These are phyloP conservation scores for Melanotus villosus DNA, from an alignment of 2,888 invertebrate species.

Conservation along the genomic window DNA sequence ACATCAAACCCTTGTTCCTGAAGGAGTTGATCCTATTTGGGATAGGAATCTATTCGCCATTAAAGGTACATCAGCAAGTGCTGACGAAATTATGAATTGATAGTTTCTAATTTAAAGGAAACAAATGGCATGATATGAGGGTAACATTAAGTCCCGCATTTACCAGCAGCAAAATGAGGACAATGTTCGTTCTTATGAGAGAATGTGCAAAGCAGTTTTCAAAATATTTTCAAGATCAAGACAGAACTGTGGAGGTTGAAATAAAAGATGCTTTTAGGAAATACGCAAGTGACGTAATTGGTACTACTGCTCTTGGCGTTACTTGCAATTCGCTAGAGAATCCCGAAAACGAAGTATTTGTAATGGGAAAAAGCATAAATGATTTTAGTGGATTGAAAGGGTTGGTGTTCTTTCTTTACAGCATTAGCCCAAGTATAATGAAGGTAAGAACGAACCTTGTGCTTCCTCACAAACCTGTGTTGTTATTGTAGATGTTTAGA, in stretches of 20 bases:
- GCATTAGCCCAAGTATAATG: conserved; percentile 3
- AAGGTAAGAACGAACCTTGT: conserved; percentile 3
- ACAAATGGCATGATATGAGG: conserved; percentile 44
- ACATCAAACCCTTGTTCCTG: conserved; percentile 48
- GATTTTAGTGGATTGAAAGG: conserved; percentile 61
- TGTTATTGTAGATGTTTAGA: background rate
- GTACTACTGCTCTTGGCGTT: conserved; percentile 70
- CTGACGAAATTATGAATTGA: no score
- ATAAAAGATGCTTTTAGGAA: conserved; percentile 68
- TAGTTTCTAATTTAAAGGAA: no score
- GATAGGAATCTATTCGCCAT: conserved; percentile 61
- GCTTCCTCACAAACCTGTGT: no score
- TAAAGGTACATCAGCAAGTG: no score
- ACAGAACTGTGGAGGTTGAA: conserved; percentile 60
- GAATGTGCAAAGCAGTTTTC: conserved; percentile 51
- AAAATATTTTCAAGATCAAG: conserved; percentile 53
- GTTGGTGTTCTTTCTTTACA: conserved; percentile 14
- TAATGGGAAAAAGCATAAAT: conserved; percentile 69
- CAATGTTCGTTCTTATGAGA: conserved; percentile 34
- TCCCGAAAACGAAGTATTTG: conserved; percentile 71
- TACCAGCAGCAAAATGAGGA: conserved; percentile 42
- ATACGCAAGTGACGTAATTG: conserved; percentile 71
- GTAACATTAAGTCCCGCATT: conserved; percentile 41
- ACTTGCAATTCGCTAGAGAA: conserved; percentile 72
- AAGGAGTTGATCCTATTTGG: conserved; percentile 69